Base-by-base conservation (phyloP, 2,888 invertebrate genomes). In the Amiota minor region DNA sequence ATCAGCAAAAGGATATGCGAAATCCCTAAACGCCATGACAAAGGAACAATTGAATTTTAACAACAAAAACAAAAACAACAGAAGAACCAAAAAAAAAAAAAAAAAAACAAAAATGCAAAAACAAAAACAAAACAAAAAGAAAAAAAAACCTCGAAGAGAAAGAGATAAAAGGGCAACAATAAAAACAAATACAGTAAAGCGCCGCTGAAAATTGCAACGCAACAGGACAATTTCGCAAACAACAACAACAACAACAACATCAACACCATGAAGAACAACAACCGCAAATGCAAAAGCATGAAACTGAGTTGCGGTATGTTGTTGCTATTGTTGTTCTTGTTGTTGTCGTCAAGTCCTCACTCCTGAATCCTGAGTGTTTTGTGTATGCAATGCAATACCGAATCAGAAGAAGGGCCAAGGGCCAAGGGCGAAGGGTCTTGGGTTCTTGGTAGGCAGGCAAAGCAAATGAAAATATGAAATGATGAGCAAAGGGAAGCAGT, bases 221-320 rank as follows among this genome's bases (percentile, higher is more conserved):
- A 67, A 67, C 67, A 67, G 67, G 67, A 67, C 20, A 65, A 47
- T 45, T 62, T 65, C 47, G 46, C 35, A 35, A 47, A 56, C 56
- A 56, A 56, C 56, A 56, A 56, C 56, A 56, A 20, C 9, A 56
- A 18, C 56, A 56, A 56, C 14, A 16, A 56, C 14, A 16, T 1
- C 56, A 56, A 56, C 12, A 62, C 35, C 6, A 35, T 6, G 4
- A 6, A 8, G 6, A 35, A 35, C 35, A 35, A 35, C 35, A 35
- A 62, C 18, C 59, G 59, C 59, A 59, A 18, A 16, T 18, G 59
- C 59, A 59, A 62, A 62, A 18, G 56, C 56, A 18, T 16, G 56
- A 11, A 18, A 12, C 12, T 53, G 53, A n/a, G 14, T 35, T 59
- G 35, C 6, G 12, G 18, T 62, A 35, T 35, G 35, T 62, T 62